Conservation (phyloP, 2,888 invertebrate genomes). For the Adineta ricciae region DNA sequence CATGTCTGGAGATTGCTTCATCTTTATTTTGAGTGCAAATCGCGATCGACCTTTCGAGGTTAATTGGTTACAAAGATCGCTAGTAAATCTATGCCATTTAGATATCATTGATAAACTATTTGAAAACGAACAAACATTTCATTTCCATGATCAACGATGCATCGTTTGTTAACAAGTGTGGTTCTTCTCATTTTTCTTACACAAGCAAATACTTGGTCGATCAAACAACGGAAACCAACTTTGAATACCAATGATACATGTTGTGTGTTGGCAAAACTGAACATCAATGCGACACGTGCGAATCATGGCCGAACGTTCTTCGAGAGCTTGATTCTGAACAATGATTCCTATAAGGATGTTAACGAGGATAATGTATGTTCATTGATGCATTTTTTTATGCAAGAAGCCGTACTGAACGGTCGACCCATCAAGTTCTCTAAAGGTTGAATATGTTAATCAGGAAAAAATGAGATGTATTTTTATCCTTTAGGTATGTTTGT, state of each 20-base stretch:
- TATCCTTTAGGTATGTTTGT: neutral
- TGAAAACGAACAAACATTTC: no score
- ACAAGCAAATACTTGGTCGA: neutral
- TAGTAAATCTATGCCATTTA: no score
- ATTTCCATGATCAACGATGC: no score
- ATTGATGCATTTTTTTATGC: slow-evolving; percentile 8
- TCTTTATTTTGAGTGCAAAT: no score
- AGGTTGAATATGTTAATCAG: neutral
- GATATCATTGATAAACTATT: no score
- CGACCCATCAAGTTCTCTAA: neutral
- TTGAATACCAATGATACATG: neutral
- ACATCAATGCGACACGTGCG: neutral
- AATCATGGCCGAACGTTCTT: neutral
- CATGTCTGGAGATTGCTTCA: no score
- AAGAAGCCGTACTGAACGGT: neutral
- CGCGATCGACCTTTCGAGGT: no score
- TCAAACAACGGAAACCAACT: neutral
- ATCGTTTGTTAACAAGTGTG: no score
- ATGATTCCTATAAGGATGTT: neutral
- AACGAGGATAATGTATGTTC: neutral
- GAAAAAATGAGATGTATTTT: no score
- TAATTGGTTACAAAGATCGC: no score
- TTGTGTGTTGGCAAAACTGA: neutral
- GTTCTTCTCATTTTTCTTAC: neutral
- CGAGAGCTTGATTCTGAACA: neutral